Base-by-base conservation (phyloP, 2,888 invertebrate genomes). In the Oligia latruncula region DNA sequence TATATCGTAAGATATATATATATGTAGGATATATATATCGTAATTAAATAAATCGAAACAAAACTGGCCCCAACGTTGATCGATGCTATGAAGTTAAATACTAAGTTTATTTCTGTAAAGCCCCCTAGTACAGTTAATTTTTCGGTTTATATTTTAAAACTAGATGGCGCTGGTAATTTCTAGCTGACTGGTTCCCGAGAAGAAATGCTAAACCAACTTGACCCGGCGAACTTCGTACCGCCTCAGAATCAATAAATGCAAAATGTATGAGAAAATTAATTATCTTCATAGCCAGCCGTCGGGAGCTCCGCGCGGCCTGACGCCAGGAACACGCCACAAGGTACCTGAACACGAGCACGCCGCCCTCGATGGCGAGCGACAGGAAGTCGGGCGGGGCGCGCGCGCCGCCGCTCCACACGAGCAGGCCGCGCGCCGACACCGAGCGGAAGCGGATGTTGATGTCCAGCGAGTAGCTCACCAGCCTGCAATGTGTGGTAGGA, bases 381-480 rank as follows among this genome's bases (percentile, higher is more conserved):
- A 99, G 97, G 97, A 98, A 99, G 95, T 99, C 98, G 3, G 95
- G 91, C 4, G 90, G 80, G 0, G 81, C 20, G 40, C 97, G 96
- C 85, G 98, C 97, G 73, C 98, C 97, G 15, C 99, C 99, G 88
- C 98, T 98, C 99, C 99, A 99, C 83, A 99, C 97, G 66, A 99
- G 97, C 83, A 99, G 97, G 0, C 99, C 99, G 90, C 97, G 96
- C 49, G 97, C 94, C 4, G 98, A 97, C 88, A 97, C 97, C 74
- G 98, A 98, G 86, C 98, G 98, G 95, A 99, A 98, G 89, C 98
- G 97, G 94, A 99, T 98, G 97, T 99, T 99, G 92, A 99, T 98
- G 95, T 99, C 98, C 88, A 99, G 97, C 87, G 98, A 98, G 95
- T 98, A 98, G 91, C 98, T 98, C 81, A 98, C 98, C 88, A 99